Conservation (phyloP, 1,140 invertebrate genomes). For the Pararge aegeria region DNA sequence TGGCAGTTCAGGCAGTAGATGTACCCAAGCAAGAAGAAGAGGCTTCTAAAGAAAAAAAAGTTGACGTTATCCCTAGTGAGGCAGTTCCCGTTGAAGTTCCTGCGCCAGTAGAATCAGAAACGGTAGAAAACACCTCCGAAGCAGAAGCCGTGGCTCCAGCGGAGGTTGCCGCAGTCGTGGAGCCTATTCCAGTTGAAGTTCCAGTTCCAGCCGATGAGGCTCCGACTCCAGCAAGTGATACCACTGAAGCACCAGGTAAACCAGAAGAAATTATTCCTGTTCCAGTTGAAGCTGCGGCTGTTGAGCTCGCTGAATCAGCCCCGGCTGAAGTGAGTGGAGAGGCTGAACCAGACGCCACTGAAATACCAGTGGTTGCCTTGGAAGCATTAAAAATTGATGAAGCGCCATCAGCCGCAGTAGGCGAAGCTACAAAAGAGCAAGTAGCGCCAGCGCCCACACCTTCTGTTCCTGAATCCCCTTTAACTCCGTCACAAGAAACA, state of each 20-base stretch:
- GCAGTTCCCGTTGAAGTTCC: conserved; percentile 26
- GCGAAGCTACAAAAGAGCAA: background rate
- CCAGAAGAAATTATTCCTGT: conserved; percentile 30
- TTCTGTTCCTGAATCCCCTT: background rate
- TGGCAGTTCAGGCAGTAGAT: background rate
- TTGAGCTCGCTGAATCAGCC: conserved; percentile 12
- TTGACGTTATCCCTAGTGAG: conserved; percentile 12
- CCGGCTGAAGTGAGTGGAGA: conserved; percentile 6
- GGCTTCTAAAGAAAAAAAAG: conserved; percentile 14
- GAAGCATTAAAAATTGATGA: conserved; percentile 26
- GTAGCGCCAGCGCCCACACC: background rate
- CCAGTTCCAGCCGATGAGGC: conserved; percentile 24
- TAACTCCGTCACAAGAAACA: background rate
- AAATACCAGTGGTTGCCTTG: conserved; percentile 20
- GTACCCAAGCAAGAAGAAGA: conserved; percentile 13
- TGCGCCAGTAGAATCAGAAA: conserved; percentile 29
- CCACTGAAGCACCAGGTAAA: conserved; percentile 30
- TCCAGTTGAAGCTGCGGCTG: conserved; percentile 15
- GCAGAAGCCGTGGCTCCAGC: conserved; percentile 3
- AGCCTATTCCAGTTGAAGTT: conserved; percentile 12
- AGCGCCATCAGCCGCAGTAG: background rate
- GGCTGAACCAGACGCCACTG: conserved; percentile 13
- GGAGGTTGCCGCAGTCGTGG: background rate
- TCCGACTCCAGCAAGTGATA: conserved; percentile 25
- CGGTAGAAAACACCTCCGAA: conserved; percentile 20